Evolutionary conservation across 1,140 invertebrate species (phyloP).

Genomic region (Drosophila lacteicornis): DNA sequence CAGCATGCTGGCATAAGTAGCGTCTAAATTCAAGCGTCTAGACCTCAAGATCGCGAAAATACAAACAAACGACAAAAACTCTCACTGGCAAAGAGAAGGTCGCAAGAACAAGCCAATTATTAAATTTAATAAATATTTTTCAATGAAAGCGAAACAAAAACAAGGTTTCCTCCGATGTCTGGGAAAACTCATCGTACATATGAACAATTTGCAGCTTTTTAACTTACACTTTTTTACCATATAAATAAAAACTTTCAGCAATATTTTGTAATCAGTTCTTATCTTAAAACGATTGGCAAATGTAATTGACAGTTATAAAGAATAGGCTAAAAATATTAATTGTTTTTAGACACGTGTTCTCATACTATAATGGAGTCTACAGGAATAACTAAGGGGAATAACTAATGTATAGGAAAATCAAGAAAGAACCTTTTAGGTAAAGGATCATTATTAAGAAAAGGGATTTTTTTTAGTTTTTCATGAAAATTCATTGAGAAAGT

Average conservation of each 20-base stretch:
- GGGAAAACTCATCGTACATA: no score
- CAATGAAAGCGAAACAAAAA: conserved; percentile 1
- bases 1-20: background rate
- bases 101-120: background rate
- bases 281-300: no score
- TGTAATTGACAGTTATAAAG: no score
- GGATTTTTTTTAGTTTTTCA: no score
- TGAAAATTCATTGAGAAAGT: no score
- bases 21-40: background rate
- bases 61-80: background rate
- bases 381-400: no score
- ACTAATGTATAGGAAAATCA: background rate
- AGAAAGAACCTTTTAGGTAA: background rate
- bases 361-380: no score
- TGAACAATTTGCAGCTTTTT: background rate
- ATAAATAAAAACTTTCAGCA: background rate
- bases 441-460: background rate
- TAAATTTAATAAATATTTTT: conserved; percentile 8
- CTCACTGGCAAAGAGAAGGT: background rate
- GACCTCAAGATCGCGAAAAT: background rate
- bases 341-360: no score
- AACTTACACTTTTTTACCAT: no score
- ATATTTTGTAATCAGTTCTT: background rate
- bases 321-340: no score
- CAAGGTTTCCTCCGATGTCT: background rate